These are phyloP conservation scores for Probaryconus sp. DNA, from an alignment of 1,140 invertebrate species.

Conservation along the genomic window DNA sequence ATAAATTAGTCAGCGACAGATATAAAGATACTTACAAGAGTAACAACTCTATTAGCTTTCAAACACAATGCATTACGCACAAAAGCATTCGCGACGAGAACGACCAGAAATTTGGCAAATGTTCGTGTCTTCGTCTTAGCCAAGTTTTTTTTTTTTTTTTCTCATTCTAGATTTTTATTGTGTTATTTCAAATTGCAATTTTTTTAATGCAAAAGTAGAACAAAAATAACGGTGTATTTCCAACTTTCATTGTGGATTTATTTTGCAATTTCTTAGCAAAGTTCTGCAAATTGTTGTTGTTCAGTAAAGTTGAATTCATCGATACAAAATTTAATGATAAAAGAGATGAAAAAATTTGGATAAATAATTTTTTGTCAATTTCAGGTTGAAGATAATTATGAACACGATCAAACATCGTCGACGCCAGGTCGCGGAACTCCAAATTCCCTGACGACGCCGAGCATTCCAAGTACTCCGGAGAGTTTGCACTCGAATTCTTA, in stretches of 20 bases:
- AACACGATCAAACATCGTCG: conserved; percentile 55
- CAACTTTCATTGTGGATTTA: too few relatives aligned
- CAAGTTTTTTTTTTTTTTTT: conserved; percentile 46
- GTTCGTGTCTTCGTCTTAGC: conserved; percentile 63
- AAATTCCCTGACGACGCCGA: conserved; percentile 74
- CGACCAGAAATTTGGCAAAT: conserved; percentile 70
- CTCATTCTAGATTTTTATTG: neutral
- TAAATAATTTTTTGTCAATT: conserved; percentile 30
- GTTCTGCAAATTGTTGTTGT: too few relatives aligned
- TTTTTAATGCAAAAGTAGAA: too few relatives aligned
- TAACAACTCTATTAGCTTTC: conserved; percentile 64
- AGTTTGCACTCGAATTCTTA: conserved; percentile 76
- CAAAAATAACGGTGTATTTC: too few relatives aligned
- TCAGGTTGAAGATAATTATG: conserved; percentile 63
- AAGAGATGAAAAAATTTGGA: neutral
- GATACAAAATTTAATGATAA: neutral
- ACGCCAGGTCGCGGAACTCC: conserved; percentile 71
- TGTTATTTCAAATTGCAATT: too few relatives aligned
- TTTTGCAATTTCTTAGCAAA: too few relatives aligned
- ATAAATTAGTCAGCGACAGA: conserved; percentile 25
- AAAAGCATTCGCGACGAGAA: conserved; percentile 48
- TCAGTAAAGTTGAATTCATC: neutral
- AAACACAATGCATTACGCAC: conserved; percentile 66
- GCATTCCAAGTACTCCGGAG: conserved; percentile 79
- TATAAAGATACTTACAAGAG: conserved; percentile 43